phyloP scores from a whole-genome alignment of 2,888 invertebrate genomes.

The Nomada ferruginata region DNA sequence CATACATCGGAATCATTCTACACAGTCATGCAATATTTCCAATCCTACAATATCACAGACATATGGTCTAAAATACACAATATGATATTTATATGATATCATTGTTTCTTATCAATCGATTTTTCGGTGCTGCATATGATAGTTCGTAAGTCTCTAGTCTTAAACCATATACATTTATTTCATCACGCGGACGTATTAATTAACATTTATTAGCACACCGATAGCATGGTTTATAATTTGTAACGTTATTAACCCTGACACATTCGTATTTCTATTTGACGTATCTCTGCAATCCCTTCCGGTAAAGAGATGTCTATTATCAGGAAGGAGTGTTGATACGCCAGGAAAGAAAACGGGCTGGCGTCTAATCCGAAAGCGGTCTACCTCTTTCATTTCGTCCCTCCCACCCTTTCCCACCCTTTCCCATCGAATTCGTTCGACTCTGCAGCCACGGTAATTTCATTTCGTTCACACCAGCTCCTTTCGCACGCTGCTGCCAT shows the following conservation, averaged over 20 bases:
- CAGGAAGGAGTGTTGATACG: slow-evolving; percentile 55
- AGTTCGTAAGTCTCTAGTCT: too few relatives aligned
- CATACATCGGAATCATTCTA: too few relatives aligned
- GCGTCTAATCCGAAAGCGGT: slow-evolving; percentile 51
- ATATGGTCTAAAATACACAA: too few relatives aligned
- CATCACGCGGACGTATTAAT: too few relatives aligned
- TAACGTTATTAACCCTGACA: not conserved
- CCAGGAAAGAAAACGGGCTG: slow-evolving; percentile 30
- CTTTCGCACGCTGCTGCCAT: slow-evolving; percentile 60
- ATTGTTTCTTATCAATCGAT: too few relatives aligned
- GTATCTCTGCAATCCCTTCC: not conserved
- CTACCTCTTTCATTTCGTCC: slow-evolving; percentile 45
- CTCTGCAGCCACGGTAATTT: slow-evolving; percentile 74
- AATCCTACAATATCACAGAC: too few relatives aligned
- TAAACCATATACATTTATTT: too few relatives aligned
- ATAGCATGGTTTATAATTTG: not conserved
- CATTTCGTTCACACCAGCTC: slow-evolving; percentile 74
- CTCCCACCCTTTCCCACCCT: slow-evolving; percentile 35
- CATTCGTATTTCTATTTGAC: not conserved
- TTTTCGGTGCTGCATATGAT: too few relatives aligned
- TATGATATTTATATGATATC: too few relatives aligned
- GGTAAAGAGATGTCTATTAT: slow-evolving; percentile 15
- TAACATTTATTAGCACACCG: too few relatives aligned
- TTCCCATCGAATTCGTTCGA: slow-evolving; percentile 68
- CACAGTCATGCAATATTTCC: too few relatives aligned